phyloP scores from a whole-genome alignment of 2,888 invertebrate species.

The Euclidia mi region DNA sequence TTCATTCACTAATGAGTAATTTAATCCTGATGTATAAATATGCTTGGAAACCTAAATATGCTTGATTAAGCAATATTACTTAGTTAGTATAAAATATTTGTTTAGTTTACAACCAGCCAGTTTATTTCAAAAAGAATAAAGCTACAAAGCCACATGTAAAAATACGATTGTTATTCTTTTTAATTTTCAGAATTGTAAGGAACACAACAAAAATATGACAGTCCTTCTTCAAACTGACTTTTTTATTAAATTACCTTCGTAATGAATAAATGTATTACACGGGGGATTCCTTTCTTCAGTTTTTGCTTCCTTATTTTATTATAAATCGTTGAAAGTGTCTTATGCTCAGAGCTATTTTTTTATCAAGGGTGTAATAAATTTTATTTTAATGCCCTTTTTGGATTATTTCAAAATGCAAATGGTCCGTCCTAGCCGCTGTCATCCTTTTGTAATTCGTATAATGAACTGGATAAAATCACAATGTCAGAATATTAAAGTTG shows the following conservation, averaged over 20 bases:
- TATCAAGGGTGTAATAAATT: constrained; percentile 79
- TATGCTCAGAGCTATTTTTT: constrained; percentile 73
- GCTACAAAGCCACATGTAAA: no score
- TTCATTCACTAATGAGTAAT: no score
- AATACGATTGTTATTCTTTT: no score
- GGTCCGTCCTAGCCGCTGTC: constrained; percentile 64
- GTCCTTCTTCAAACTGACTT: constrained; percentile 31
- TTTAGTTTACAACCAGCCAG: no score
- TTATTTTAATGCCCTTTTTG: constrained; percentile 73
- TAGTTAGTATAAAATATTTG: no score
- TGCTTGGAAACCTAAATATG: no score
- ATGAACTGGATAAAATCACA: constrained; percentile 65
- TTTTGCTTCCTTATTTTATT: constrained; percentile 75
- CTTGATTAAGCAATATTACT: no score
- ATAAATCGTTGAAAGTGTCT: constrained; percentile 78
- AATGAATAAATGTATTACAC: constrained; percentile 86
- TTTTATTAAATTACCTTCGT: constrained; percentile 82
- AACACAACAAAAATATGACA: constrained; percentile 26
- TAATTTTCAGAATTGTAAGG: constrained; percentile 10
- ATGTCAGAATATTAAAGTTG: constrained; percentile 49
- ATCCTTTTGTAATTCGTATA: constrained; percentile 66
- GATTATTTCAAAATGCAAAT: constrained; percentile 80
- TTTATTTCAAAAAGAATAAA: no score
- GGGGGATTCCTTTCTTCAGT: constrained; percentile 74
- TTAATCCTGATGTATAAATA: no score